phyloP scores from a whole-genome alignment of 2,888 invertebrate species.

The Scotopteryx bipunctaria region DNA sequence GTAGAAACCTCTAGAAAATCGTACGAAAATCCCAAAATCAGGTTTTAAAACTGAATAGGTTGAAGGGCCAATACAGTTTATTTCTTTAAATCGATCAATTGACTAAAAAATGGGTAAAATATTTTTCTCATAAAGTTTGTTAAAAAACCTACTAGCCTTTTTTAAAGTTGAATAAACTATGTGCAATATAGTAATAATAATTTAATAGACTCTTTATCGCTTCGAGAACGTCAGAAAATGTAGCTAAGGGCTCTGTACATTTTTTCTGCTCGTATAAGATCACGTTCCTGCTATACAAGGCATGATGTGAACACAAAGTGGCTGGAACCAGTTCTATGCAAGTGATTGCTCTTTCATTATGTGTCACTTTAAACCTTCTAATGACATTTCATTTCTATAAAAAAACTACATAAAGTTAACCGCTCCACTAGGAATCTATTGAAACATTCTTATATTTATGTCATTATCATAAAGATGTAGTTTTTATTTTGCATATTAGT shows the following conservation, averaged over 20 bases:
- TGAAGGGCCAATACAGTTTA: conserved; percentile 3
- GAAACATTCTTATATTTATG: too few species aligned
- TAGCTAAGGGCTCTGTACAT: neutral
- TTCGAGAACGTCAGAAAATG: neutral
- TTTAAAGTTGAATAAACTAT: too few species aligned
- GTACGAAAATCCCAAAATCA: conserved; percentile 1
- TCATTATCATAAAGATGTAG: too few species aligned
- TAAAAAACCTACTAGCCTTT: too few species aligned
- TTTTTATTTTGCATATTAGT: too few species aligned
- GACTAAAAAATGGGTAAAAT: neutral
- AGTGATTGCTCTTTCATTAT: conserved; percentile 29
- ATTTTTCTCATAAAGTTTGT: neutral
- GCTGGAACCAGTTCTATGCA: conserved; percentile 25
- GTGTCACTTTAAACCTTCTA: conserved; percentile 28
- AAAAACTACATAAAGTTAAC: conserved; percentile 4
- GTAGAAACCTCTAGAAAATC: conserved; percentile 11
- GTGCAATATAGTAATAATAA: too few species aligned
- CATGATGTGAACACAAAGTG: conserved; percentile 23
- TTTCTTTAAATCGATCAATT: neutral
- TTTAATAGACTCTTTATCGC: too few species aligned
- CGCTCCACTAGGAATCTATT: conserved; percentile 10
- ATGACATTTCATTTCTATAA: conserved; percentile 15
- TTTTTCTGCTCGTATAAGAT: conserved; percentile 22
- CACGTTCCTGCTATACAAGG: conserved; percentile 23
- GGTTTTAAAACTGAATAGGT: conserved; percentile 13